A percentile compares a stretch with the other conserved stretches of the same genome.
Conservation (phyloP, 2,113 vertebrate genomes). For the Crotalus horridus region DNA sequence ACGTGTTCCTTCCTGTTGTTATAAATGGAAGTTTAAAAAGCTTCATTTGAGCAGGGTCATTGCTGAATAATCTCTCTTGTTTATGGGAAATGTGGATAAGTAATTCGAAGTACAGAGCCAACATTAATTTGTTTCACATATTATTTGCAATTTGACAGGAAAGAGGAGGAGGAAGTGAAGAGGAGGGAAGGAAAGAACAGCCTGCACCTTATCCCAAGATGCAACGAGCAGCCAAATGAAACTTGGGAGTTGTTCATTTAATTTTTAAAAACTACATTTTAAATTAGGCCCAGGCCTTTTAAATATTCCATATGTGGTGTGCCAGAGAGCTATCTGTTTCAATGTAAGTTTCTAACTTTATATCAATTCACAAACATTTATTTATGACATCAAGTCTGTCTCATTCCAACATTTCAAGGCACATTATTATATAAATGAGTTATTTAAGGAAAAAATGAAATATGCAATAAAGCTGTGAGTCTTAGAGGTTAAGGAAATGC, state of each 20-base stretch:
- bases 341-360: not conserved
- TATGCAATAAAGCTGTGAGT: not conserved
- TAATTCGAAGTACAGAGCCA: not conserved
- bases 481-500: not conserved
- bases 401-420: not conserved
- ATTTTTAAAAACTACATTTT: constrained; percentile 1
- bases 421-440: not conserved
- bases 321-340: not conserved
- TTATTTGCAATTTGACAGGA: constrained; percentile 28
- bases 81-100: not conserved
- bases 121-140: constrained; percentile 7
- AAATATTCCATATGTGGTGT: not conserved
- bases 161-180: constrained; percentile 16
- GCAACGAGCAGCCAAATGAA: constrained; percentile 5
- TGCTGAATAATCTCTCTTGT: not conserved
- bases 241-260: not conserved
- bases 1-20: not conserved
- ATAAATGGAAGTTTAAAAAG: not conserved
- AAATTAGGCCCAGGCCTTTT: not conserved
- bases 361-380: not conserved
- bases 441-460: not conserved
- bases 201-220: not conserved
- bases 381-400: not conserved
- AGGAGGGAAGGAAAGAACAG: constrained; percentile 19
- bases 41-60: not conserved